phyloP scores from a whole-genome alignment of 2,888 invertebrate species.

The Poecilobothrus nobilitatus region DNA sequence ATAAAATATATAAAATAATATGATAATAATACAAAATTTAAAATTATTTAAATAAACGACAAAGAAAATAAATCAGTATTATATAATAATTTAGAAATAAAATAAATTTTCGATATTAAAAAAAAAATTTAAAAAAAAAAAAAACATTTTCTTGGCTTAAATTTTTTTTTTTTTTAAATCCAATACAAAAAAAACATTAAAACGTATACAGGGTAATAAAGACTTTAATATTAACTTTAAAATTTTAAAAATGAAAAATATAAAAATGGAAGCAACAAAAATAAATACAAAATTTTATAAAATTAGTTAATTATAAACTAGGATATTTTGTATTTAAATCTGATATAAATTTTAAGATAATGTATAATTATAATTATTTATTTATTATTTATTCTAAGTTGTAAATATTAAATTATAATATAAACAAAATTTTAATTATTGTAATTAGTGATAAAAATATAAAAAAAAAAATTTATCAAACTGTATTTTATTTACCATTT shows the following conservation, averaged over 20 bases:
- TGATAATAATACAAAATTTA: conserved; percentile 17
- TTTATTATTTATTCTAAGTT: background rate
- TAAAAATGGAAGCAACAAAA: background rate
- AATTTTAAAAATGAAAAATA: background rate
- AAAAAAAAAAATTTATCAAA: background rate
- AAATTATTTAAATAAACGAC: background rate
- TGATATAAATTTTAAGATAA: background rate
- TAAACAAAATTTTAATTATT: background rate
- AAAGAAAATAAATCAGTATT: background rate
- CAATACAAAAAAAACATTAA: background rate
- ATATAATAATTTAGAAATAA: background rate
- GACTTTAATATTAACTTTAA: background rate
- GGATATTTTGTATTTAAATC: background rate
- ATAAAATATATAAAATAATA: conserved; percentile 12
- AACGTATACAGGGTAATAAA: background rate
- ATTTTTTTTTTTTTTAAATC: background rate
- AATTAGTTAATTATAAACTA: background rate
- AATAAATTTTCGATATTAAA: background rate
- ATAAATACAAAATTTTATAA: background rate
- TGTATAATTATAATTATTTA: conserved; percentile 4
- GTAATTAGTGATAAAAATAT: background rate
- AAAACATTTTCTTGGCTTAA: background rate
- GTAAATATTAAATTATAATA: background rate
- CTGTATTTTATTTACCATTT: too few relatives aligned
- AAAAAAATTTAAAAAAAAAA: background rate